Conservation (phyloP, 1,140 invertebrate species). For the Akabosia matsudoensis region DNA sequence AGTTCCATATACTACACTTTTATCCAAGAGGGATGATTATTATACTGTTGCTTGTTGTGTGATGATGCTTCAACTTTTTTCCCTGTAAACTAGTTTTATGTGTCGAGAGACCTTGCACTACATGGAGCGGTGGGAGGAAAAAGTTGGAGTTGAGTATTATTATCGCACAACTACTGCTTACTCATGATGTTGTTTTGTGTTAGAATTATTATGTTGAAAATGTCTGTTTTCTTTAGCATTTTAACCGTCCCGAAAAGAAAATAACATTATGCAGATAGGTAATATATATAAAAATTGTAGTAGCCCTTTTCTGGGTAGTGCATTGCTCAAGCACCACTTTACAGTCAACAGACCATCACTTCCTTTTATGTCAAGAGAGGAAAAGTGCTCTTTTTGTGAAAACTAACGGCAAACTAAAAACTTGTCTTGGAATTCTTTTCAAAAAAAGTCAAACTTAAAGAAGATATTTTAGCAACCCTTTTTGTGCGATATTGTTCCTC, state of each 20-base stretch:
- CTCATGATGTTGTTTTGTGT: not conserved
- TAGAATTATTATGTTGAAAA: not conserved
- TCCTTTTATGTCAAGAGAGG: not conserved
- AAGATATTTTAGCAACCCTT: no score
- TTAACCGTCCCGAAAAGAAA: not conserved
- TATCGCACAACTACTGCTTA: not conserved
- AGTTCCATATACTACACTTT: no score
- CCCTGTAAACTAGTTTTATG: not conserved
- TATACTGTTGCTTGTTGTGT: not conserved
- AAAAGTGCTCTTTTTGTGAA: not conserved
- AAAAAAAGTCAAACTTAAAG: not conserved
- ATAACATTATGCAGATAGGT: slow-evolving; percentile 23
- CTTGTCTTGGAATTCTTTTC: not conserved
- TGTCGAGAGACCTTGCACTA: slow-evolving; percentile 23
- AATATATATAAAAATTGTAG: no score
- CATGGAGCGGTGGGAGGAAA: slow-evolving; percentile 21
- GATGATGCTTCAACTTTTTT: slow-evolving; percentile 7
- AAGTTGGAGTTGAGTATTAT: not conserved
- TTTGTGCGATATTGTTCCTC: no score
- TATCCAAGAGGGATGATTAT: not conserved
- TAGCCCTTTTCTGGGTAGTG: not conserved
- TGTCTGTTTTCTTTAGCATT: slow-evolving; percentile 1
- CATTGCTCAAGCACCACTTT: slow-evolving; percentile 21
- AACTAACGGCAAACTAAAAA: not conserved
- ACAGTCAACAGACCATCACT: slow-evolving; percentile 23